phyloP scores from a whole-genome alignment of 2,113 vertebrate species.

The Salvelinus sp. region DNA sequence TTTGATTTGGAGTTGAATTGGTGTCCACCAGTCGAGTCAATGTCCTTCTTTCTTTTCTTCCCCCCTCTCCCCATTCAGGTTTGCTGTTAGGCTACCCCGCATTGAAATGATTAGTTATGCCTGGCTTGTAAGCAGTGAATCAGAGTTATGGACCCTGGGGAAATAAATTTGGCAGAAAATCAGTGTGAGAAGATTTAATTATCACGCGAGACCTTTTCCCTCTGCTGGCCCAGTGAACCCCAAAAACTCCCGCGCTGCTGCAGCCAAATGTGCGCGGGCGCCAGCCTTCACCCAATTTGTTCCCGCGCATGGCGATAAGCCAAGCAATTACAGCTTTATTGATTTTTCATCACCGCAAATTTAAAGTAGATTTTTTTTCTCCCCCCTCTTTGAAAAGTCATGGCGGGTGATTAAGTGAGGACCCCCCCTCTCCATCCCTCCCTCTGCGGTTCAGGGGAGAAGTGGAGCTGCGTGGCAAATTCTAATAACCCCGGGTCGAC shows the following conservation, averaged over 20 bases:
- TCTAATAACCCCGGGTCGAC: slow-evolving; percentile 85
- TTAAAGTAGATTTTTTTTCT: slow-evolving; percentile 83
- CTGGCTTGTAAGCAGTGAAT: slow-evolving; percentile 82
- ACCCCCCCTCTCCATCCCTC: slow-evolving; percentile 33
- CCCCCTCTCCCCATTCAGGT: slow-evolving; percentile 61
- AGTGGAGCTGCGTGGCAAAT: slow-evolving; percentile 80
- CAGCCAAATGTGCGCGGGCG: slow-evolving; percentile 72
- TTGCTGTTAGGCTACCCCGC: slow-evolving; percentile 63
- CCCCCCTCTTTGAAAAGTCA: slow-evolving; percentile 71
- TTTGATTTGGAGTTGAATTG: slow-evolving; percentile 66
- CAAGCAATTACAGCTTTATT: slow-evolving; percentile 98
- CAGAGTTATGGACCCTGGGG: slow-evolving; percentile 87
- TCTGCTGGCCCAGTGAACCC: slow-evolving; percentile 76
- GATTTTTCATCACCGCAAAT: slow-evolving; percentile 98
- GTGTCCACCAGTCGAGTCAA: slow-evolving; percentile 40
- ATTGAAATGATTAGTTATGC: slow-evolving; percentile 87
- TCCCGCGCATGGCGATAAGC: slow-evolving; percentile 86
- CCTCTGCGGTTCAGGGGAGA: slow-evolving; percentile 61
- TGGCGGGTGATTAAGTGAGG: slow-evolving; percentile 76
- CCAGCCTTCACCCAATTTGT: slow-evolving; percentile 64
- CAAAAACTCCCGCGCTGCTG: slow-evolving; percentile 64
- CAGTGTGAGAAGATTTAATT: slow-evolving; percentile 99
- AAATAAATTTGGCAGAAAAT: slow-evolving; percentile 99
- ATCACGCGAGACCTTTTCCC: slow-evolving; percentile 88
- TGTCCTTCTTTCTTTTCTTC: slow-evolving; percentile 64